phyloP scores from a whole-genome alignment of 2,113 vertebrate genomes.

The Butastur rufipennis region DNA sequence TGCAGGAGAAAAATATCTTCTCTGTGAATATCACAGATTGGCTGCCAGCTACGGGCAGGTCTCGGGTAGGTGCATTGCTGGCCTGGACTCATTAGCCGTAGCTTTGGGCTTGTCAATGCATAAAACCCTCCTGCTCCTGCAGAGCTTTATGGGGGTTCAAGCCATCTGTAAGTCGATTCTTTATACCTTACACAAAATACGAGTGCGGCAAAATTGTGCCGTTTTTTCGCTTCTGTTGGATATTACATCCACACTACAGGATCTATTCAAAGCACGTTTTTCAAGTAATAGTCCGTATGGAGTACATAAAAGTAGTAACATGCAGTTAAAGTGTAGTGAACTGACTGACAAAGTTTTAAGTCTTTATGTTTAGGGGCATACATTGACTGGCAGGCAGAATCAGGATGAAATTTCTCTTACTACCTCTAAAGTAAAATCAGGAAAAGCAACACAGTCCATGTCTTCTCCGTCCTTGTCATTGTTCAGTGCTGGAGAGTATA shows the following conservation, averaged over 20 bases:
- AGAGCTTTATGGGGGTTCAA: not conserved
- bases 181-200: not conserved
- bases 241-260: not conserved
- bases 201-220: not conserved
- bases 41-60: not conserved
- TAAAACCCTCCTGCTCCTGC: not conserved
- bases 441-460: not conserved
- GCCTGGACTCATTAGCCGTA: not conserved
- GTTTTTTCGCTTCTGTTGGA: not conserved
- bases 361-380: not conserved
- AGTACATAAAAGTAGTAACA: not conserved
- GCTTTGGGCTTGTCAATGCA: not conserved
- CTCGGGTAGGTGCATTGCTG: not conserved
- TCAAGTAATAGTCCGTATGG: not conserved
- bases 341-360: not conserved
- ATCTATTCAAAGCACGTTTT: not conserved
- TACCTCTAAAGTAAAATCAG: not conserved
- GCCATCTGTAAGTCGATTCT: not conserved
- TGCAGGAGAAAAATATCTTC: not conserved
- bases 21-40: not conserved
- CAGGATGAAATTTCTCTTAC: not conserved
- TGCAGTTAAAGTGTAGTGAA: not conserved
- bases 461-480: not conserved
- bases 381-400: not conserved
- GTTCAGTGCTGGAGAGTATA: not conserved